Conservation (phyloP, 2,888 invertebrate genomes). For the Pteria penguin region DNA sequence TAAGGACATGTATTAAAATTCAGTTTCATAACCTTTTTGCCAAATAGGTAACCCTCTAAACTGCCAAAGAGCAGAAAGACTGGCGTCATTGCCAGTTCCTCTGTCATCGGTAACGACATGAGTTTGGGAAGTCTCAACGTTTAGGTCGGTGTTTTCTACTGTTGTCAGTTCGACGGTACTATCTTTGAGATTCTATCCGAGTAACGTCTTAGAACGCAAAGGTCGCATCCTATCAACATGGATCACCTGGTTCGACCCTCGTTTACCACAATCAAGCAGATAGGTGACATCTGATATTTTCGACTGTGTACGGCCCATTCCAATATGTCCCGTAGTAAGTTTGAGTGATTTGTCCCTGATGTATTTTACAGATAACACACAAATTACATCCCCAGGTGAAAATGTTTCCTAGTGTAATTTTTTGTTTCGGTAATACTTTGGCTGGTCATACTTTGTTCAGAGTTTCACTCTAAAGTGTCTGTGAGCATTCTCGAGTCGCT, state of each 20-base stretch:
- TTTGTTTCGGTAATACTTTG: constrained; percentile 39
- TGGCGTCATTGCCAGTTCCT: background rate
- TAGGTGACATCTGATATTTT: background rate
- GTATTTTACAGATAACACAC: constrained; percentile 19
- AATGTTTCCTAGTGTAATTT: constrained; percentile 23
- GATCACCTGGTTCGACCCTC: background rate
- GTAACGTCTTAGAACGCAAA: background rate
- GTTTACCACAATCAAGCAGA: constrained; percentile 1
- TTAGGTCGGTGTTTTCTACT: background rate
- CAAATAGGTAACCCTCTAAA: constrained; percentile 8
- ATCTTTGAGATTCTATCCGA: background rate
- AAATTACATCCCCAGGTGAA: constrained; percentile 13
- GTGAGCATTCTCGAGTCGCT: constrained; percentile 38
- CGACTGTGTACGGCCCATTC: constrained; percentile 2
- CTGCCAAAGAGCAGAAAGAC: background rate
- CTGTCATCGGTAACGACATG: background rate
- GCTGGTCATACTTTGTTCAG: constrained; percentile 14
- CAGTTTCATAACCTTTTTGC: constrained; percentile 12
- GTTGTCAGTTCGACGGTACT: background rate
- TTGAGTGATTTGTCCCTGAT: constrained; percentile 14
- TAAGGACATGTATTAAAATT: background rate
- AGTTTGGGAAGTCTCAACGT: too few species aligned
- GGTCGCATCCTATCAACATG: background rate
- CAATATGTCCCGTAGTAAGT: constrained; percentile 26
- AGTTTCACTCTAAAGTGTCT: background rate